These are phyloP conservation scores for Allobates femoralis DNA, from an alignment of 2,797 vertebrate species.

Conservation along the genomic window DNA sequence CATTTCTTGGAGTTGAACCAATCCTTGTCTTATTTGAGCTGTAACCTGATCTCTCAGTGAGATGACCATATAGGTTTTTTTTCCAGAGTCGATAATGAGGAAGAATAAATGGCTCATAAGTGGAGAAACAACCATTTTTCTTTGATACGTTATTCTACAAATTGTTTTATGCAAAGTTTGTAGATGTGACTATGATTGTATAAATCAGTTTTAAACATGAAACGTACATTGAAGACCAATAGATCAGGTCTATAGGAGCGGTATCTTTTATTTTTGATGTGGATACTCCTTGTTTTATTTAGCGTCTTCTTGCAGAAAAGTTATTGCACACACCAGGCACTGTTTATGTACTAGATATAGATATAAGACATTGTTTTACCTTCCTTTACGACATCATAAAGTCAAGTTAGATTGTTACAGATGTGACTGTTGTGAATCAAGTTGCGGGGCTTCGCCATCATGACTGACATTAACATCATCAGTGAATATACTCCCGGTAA, in stretches of 20 bases:
- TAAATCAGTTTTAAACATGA: no score
- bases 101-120: no score
- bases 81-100: no score
- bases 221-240: neutral
- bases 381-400: conserved; percentile 35
- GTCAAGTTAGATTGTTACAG: conserved; percentile 9
- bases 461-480: conserved; percentile 36
- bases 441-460: neutral
- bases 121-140: no score
- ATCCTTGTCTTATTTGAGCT: no score
- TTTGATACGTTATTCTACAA: no score
- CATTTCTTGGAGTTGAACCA: no score
- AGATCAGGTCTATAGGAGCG: neutral
- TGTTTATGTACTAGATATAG: conserved; percentile 23
- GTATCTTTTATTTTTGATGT: neutral
- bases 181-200: no score
- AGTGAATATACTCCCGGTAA: conserved; percentile 23
- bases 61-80: no score
- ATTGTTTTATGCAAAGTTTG: no score
- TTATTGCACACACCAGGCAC: neutral
- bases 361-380: conserved; percentile 27
- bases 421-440: conserved; percentile 24
- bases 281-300: conserved; percentile 6
- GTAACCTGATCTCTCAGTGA: no score
- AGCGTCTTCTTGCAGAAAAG: neutral